Base-by-base conservation (phyloP, 2,888 invertebrate species). In the Drosophila longiperda region DNA sequence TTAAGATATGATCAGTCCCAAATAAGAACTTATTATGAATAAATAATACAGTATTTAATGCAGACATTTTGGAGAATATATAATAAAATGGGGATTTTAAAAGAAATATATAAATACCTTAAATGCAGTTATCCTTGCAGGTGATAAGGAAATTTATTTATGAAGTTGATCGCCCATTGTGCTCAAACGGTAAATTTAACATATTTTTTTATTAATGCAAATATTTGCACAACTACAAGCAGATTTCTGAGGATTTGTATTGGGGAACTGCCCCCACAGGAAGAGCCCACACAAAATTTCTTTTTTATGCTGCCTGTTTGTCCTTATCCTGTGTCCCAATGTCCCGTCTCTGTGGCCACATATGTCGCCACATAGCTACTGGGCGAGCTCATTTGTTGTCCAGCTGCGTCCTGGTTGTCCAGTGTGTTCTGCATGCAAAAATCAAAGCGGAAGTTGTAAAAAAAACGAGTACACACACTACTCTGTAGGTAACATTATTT, bases 291-390 rank as follows among this genome's bases (percentile, higher is more conserved):
- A 1, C 26, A 50, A 38, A 48, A 33, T 32, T 3, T 12, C 26
- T 29, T 40, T 40, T 45, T 38, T 60, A 42, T 40, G 58, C 54
- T 67, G 49, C 36, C 60, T 62, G 48, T 59, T 36, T 67, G 45
- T 26, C n/a, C 29, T 38, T 55, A 34, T 45, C 2, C 38, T 26
- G n/a, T 65, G 33, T 3, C 7, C 52, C 36, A 60, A 66, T 78
- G 78, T 75, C 64, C 78, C 71, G 65, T 71, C 78, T 74, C 85
- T 85, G 85, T 88, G 85, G 85, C 85, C 85, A 85, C 88, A 85
- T 74, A 73, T 87, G 88, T 81, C 85, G 86, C 85, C 84, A 74
- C 84, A 84, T 73, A 82, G 83, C 82, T 80, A 78, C 82, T 75
- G 73, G 75, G 59, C 70, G 67, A 78, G 82, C 82, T 79, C 83